Percentiles rank a stretch among this genome's conserved stretches.
Conservation (phyloP, 2,888 invertebrate species). For the Caenorhabditis wallacei region DNA sequence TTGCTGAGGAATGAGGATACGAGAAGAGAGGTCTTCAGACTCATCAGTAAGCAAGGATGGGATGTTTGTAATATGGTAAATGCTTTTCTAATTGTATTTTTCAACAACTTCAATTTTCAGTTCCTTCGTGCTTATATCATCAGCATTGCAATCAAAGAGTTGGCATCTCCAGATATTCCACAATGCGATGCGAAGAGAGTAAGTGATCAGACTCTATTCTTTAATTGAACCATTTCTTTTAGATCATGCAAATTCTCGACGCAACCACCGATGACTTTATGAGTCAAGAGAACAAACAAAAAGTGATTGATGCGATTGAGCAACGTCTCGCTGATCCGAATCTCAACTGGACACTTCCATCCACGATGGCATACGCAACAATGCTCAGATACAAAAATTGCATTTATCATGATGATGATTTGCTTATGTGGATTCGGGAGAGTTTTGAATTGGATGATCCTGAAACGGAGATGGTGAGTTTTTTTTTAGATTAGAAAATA, state of each 20-base stretch:
- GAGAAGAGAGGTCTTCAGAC: constrained; percentile 46
- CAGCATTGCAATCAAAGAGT: constrained; percentile 35
- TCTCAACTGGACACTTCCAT: constrained; percentile 46
- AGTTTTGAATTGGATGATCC: constrained; percentile 51
- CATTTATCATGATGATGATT: background rate
- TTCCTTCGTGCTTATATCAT: constrained; percentile 54
- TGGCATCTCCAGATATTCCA: background rate
- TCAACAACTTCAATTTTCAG: background rate
- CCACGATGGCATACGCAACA: constrained; percentile 47
- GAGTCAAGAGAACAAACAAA: constrained; percentile 19
- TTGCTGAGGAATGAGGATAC: constrained; percentile 43
- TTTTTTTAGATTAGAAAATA: background rate
- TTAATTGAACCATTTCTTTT: background rate
- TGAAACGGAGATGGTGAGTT: constrained; percentile 39
- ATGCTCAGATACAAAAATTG: constrained; percentile 27
- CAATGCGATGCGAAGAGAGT: constrained; percentile 54
- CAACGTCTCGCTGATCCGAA: constrained; percentile 23
- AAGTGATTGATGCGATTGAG: constrained; percentile 2
- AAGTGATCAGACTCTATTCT: background rate
- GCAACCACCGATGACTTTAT: constrained; percentile 22
- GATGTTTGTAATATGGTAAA: constrained; percentile 33
- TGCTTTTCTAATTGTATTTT: background rate
- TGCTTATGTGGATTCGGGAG: constrained; percentile 56
- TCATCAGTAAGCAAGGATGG: constrained; percentile 57
- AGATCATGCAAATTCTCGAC: constrained; percentile 50